Evolutionary conservation across 1,140 invertebrate species (phyloP).

Genomic region (Diorhabda carinulata): DNA sequence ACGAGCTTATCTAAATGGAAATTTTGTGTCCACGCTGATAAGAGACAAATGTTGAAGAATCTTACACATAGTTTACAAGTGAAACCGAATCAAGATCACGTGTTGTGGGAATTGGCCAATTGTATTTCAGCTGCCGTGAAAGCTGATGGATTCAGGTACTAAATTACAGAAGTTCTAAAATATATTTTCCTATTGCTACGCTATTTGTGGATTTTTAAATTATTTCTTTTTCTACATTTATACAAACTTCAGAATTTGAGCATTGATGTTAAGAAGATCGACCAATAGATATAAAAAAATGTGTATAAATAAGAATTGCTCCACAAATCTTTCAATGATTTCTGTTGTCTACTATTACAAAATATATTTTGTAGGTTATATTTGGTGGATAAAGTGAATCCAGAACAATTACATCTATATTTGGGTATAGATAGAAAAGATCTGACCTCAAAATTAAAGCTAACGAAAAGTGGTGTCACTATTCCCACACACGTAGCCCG

Average conservation of each 20-base stretch:
- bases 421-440: conserved; percentile 38
- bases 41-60: conserved; percentile 59
- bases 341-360: no score
- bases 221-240: no score
- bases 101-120: conserved; percentile 58
- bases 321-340: no score
- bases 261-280: no score
- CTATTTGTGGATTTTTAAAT: no score
- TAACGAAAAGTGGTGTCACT: conserved; percentile 33
- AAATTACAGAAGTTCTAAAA: neutral
- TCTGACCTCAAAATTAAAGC: conserved; percentile 30
- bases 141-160: conserved; percentile 55
- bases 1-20: conserved; percentile 56
- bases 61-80: conserved; percentile 55
- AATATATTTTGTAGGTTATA: conserved; percentile 34
- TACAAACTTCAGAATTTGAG: no score
- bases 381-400: conserved; percentile 28
- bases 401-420: conserved; percentile 45
- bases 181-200: no score
- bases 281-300: no score
- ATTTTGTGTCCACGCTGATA: conserved; percentile 61
- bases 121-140: conserved; percentile 60
- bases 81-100: conserved; percentile 53
- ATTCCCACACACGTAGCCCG: conserved; percentile 54
- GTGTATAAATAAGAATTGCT: no score